Conservation (phyloP, 2,888 invertebrate genomes). For the Heterodera filipjevi region DNA sequence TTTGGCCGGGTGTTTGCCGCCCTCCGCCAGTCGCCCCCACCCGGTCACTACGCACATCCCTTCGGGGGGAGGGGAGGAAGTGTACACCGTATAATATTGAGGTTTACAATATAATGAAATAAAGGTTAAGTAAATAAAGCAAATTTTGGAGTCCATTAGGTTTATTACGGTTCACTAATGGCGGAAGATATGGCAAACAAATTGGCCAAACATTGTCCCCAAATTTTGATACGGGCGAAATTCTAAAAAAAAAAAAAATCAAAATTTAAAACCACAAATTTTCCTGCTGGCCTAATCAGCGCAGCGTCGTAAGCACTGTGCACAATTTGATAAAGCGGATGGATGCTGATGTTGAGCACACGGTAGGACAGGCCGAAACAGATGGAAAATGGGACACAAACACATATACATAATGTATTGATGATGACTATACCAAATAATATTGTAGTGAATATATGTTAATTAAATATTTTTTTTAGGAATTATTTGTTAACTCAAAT, state of each 20-base stretch:
- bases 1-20: constrained; percentile 41
- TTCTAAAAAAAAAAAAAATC: constrained; percentile 22
- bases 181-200: constrained; percentile 48
- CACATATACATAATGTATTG: too few relatives aligned
- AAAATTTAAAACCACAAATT: not conserved
- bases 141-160: not conserved
- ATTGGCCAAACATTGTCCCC: constrained; percentile 41
- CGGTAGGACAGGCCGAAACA: constrained; percentile 17
- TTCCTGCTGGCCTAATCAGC: not conserved
- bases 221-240: constrained; percentile 33
- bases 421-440: too few relatives aligned
- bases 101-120: too few relatives aligned
- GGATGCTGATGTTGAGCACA: constrained; percentile 23
- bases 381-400: not conserved
- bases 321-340: constrained; percentile 29
- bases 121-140: too few relatives aligned
- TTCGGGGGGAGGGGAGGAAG: too few relatives aligned
- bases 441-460: too few relatives aligned
- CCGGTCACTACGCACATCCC: constrained; percentile 40
- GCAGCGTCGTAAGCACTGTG: constrained; percentile 28
- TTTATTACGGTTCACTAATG: constrained; percentile 48
- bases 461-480: too few relatives aligned
- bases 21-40: constrained; percentile 56
- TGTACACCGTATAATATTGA: too few relatives aligned
- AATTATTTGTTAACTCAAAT: not conserved